Evolutionary conservation across 2,888 invertebrate genomes (phyloP).

Genomic region (Hedya salicella): DNA sequence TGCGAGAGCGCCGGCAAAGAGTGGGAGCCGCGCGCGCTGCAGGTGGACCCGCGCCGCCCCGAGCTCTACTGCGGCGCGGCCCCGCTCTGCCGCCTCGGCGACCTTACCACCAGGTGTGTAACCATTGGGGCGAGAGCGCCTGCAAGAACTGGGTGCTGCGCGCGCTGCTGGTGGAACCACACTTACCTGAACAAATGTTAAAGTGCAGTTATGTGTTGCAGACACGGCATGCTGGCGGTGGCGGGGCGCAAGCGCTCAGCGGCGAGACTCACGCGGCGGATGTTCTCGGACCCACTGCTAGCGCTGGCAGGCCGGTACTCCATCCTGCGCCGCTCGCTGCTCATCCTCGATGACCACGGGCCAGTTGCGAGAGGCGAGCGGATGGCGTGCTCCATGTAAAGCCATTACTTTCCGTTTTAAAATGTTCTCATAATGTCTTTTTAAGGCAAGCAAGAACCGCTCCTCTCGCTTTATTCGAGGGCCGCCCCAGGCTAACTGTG

Average conservation of each 20-base stretch:
- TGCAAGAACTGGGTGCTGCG: slow-evolving; percentile 91
- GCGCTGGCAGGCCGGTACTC: slow-evolving; percentile 90
- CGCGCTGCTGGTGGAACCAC: slow-evolving; percentile 86
- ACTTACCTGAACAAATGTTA: slow-evolving; percentile 50
- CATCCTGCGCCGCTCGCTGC: slow-evolving; percentile 92
- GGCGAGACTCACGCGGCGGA: slow-evolving; percentile 87
- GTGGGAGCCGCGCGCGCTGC: slow-evolving; percentile 91
- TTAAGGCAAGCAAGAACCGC: too few species aligned
- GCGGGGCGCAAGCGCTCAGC: slow-evolving; percentile 90
- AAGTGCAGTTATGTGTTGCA: slow-evolving; percentile 49
- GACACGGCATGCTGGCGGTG: slow-evolving; percentile 89
- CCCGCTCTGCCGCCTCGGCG: slow-evolving; percentile 89
- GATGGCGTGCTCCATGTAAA: slow-evolving; percentile 94
- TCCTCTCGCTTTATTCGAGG: too few species aligned
- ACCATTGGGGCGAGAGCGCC: too few species aligned
- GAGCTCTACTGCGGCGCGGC: slow-evolving; percentile 85
- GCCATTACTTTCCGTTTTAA: slow-evolving; percentile 45
- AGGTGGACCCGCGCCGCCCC: slow-evolving; percentile 85
- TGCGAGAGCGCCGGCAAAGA: slow-evolving; percentile 90
- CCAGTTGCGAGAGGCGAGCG: slow-evolving; percentile 95
- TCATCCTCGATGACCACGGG: slow-evolving; percentile 94
- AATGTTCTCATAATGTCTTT: too few species aligned
- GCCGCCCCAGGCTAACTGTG: too few species aligned
- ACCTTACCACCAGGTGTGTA: slow-evolving; percentile 86
- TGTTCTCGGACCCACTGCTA: slow-evolving; percentile 92